A percentile compares a stretch with the other conserved stretches of the same genome.
phyloP scores from a whole-genome alignment of 2,113 vertebrate genomes.

The crab-eating macaque (Macaca fascicularis) region DNA sequence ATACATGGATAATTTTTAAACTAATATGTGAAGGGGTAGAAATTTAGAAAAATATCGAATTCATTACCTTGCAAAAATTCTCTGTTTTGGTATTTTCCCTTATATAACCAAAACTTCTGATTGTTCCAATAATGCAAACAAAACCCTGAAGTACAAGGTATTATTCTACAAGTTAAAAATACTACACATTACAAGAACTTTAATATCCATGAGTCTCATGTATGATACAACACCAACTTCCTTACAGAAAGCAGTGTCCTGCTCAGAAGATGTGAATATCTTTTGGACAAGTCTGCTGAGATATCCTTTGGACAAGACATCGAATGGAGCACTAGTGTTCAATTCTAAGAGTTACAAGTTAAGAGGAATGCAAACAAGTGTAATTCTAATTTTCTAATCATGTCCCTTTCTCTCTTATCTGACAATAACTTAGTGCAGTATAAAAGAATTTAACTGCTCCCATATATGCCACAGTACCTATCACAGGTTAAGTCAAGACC shows the following conservation, averaged over 20 bases:
- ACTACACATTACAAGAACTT: background rate
- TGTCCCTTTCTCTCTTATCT: background rate
- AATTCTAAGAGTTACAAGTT: background rate
- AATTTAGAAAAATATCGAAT: background rate
- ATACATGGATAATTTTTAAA: constrained; percentile 17
- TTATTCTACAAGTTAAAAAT: background rate
- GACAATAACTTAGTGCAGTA: background rate
- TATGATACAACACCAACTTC: background rate
- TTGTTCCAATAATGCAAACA: constrained; percentile 7
- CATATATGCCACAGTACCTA: background rate
- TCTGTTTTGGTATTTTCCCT: constrained; percentile 26
- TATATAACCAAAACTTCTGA: constrained; percentile 15
- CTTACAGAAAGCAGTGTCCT: background rate
- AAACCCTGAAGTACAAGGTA: background rate
- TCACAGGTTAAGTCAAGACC: background rate
- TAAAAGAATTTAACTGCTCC: background rate
- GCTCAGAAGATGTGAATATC: background rate
- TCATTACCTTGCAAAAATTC: background rate
- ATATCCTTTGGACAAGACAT: background rate
- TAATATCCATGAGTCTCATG: background rate
- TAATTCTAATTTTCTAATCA: background rate
- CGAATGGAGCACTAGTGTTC: background rate
- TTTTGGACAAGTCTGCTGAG: background rate
- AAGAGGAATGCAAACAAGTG: background rate
- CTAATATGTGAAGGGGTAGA: background rate